Percentiles rank a stretch among this genome's conserved stretches.
Conservation (phyloP, 2,113 vertebrate species). For the Siphamia tubifer region DNA sequence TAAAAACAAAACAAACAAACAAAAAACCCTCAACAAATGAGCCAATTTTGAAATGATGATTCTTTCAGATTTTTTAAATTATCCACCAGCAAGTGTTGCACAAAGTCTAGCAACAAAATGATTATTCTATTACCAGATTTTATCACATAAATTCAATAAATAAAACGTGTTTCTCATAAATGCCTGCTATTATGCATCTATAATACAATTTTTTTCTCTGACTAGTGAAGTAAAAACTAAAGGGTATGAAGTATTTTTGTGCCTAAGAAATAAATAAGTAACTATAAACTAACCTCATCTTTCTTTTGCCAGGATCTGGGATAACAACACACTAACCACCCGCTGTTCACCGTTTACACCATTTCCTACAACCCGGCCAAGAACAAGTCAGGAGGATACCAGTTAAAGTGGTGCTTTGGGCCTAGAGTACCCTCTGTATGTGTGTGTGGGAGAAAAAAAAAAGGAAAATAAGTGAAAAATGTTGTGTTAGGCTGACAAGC, state of each 20-base stretch:
- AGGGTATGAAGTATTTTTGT: not conserved
- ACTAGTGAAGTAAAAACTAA: not conserved
- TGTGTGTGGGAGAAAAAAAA: too few species aligned
- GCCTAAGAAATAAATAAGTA: not conserved
- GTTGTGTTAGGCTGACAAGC: constrained; percentile 19
- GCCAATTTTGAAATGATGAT: too few species aligned
- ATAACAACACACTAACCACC: not conserved
- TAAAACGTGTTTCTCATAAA: too few species aligned
- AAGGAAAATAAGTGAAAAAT: constrained; percentile 3
- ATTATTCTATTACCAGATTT: too few species aligned
- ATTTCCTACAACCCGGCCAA: constrained; percentile 28
- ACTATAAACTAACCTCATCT: not conserved
- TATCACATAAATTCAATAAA: too few species aligned
- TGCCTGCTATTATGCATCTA: too few species aligned
- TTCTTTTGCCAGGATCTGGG: not conserved
- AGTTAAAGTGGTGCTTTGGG: constrained; percentile 9
- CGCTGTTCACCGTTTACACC: not conserved
- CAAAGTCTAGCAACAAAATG: too few species aligned
- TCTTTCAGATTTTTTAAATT: not conserved
- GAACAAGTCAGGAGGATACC: constrained; percentile 11
- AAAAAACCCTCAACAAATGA: too few species aligned
- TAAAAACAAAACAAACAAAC: too few species aligned
- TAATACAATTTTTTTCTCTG: not conserved
- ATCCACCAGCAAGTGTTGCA: too few species aligned
- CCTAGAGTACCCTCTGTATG: not conserved